Conservation (phyloP, 2,113 vertebrate species). For the Sphyrna mokarran region DNA sequence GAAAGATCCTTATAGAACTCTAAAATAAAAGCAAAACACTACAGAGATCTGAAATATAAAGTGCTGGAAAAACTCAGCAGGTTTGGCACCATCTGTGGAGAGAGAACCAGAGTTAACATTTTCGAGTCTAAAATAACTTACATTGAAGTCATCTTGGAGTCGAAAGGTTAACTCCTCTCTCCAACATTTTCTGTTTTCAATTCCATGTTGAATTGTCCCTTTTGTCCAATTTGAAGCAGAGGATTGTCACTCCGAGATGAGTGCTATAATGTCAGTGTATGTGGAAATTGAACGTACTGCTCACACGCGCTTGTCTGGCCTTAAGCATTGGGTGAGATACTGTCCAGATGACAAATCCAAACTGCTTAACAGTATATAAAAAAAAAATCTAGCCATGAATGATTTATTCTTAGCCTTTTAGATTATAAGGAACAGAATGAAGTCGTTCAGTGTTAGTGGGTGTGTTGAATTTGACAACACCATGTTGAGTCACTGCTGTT, state of each 20-base stretch:
- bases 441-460: background rate
- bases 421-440: background rate
- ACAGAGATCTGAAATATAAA: too few species aligned
- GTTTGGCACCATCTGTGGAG: too few species aligned
- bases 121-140: too few species aligned
- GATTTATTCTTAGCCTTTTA: background rate
- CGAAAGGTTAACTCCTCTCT: too few species aligned
- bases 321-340: background rate
- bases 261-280: background rate
- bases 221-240: background rate
- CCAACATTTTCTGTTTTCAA: too few species aligned
- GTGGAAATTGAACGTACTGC: background rate
- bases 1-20: background rate
- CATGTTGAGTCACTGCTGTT: background rate
- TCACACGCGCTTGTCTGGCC: background rate
- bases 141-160: too few species aligned
- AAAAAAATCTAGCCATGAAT: background rate
- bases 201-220: background rate
- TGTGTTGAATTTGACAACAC: background rate
- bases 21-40: too few species aligned
- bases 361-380: background rate
- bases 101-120: too few species aligned
- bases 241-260: background rate
- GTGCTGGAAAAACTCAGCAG: too few species aligned
- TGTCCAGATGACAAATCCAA: background rate